Evolutionary conservation across 2,113 vertebrate genomes (phyloP).

Genomic region (Lynx canadensis): DNA sequence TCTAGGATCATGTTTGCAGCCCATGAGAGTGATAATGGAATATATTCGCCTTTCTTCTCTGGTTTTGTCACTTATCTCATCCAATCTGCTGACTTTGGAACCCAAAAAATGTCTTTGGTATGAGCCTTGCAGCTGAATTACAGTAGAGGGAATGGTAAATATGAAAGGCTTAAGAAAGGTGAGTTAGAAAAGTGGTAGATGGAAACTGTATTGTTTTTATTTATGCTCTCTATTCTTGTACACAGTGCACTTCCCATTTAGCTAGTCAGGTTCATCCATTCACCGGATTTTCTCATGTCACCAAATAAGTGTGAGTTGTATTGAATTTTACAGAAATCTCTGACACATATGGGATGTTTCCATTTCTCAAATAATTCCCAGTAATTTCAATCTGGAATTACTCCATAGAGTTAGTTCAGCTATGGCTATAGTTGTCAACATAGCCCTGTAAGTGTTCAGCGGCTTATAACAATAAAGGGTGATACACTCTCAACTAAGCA

Average conservation of each 20-base stretch:
- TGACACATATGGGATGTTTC: conserved; percentile 34
- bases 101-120: neutral
- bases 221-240: conserved; percentile 46
- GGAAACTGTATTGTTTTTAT: conserved; percentile 61
- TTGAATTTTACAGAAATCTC: conserved; percentile 59
- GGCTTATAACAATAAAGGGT: conserved; percentile 19
- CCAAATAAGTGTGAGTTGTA: conserved; percentile 49
- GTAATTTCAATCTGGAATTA: conserved; percentile 36
- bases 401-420: neutral
- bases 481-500: neutral
- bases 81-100: conserved; percentile 59
- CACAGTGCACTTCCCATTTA: conserved; percentile 49
- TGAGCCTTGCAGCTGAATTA: conserved; percentile 62
- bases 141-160: conserved; percentile 43
- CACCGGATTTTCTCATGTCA: conserved; percentile 64
- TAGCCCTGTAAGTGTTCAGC: neutral
- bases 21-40: neutral
- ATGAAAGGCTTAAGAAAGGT: conserved; percentile 31
- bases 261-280: conserved; percentile 50
- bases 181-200: conserved; percentile 60
- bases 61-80: conserved; percentile 46
- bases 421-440: neutral
- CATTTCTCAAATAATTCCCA: neutral
- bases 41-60: conserved; percentile 59
- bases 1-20: conserved; percentile 34